Evolutionary conservation across 2,797 vertebrate genomes (phyloP).

Genomic region (Cynopterus sphinx): DNA sequence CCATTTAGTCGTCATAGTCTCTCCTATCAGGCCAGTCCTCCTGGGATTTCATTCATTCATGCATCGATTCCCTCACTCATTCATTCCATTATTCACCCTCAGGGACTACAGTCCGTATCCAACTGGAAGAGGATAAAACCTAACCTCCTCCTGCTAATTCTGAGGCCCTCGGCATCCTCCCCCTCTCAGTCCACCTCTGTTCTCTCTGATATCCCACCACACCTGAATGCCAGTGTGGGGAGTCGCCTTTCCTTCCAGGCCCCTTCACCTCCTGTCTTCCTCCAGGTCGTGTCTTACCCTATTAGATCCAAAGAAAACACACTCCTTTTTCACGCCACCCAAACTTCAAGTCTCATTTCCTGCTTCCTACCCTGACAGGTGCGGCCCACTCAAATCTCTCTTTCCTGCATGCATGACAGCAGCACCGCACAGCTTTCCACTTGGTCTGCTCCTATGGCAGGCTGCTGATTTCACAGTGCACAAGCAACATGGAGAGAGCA

Average conservation of each 20-base stretch:
- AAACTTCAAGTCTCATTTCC: background rate
- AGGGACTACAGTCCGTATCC: background rate
- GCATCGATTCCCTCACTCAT: background rate
- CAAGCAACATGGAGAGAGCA: rapidly evolving
- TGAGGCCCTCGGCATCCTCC: background rate
- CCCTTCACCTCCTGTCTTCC: background rate
- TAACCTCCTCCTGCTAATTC: background rate
- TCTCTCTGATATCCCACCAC: background rate
- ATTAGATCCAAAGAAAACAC: background rate
- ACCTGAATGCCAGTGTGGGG: background rate
- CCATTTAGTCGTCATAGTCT: background rate
- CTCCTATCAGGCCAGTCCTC: background rate
- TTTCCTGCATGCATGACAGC: rapidly evolving
- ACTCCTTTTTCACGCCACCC: background rate
- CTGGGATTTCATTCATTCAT: background rate
- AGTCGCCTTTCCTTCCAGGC: background rate
- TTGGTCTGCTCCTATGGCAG: rapidly evolving
- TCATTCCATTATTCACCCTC: background rate
- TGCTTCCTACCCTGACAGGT: background rate
- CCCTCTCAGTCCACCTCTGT: background rate
- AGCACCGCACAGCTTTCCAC: rapidly evolving
- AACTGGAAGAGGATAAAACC: background rate
- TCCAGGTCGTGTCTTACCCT: background rate
- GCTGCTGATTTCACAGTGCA: rapidly evolving
- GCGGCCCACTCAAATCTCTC: rapidly evolving